Percentiles rank a stretch among this genome's conserved stretches.
Evolutionary conservation across 2,888 invertebrate genomes (phyloP).

Genomic region (Pachycephus smyrnensis): DNA sequence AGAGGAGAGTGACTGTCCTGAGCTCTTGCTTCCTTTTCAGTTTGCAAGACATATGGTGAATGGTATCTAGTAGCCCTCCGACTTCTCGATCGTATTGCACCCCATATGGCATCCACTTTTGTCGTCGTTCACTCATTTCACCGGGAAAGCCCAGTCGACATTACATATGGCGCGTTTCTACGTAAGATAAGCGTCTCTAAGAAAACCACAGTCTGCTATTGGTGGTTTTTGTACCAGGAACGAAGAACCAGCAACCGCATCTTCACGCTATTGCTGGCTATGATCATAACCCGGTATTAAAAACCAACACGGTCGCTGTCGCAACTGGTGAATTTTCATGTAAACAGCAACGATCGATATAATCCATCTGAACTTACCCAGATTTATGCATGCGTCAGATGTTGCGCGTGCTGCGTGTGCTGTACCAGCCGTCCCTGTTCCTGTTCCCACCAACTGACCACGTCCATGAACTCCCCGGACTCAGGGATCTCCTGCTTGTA

Average conservation of each 20-base stretch:
- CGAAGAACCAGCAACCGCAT: neutral
- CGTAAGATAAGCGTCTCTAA: neutral
- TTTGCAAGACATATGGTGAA: conserved; percentile 39
- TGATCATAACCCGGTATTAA: neutral
- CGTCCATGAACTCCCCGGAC: conserved; percentile 62
- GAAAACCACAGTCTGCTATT: neutral
- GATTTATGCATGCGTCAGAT: conserved; percentile 62
- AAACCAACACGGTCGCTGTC: neutral
- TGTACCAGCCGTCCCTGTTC: conserved; percentile 62
- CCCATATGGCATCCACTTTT: conserved; percentile 52
- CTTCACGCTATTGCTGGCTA: neutral
- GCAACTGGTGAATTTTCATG: neutral
- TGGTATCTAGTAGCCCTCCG: conserved; percentile 32
- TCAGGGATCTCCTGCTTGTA: conserved; percentile 61
- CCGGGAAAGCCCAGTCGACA: conserved; percentile 25
- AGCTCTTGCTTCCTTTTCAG: conserved; percentile 24
- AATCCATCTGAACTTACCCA: conserved; percentile 9
- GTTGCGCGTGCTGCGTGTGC: conserved; percentile 56
- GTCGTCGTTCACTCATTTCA: neutral
- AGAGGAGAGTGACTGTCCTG: conserved; percentile 2
- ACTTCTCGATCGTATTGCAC: conserved; percentile 50
- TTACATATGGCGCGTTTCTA: conserved; percentile 45
- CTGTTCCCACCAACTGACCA: conserved; percentile 66
- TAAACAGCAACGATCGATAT: neutral
- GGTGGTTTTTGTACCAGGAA: neutral